Conservation (phyloP, 2,888 invertebrate species). For the Crematogaster levior region DNA sequence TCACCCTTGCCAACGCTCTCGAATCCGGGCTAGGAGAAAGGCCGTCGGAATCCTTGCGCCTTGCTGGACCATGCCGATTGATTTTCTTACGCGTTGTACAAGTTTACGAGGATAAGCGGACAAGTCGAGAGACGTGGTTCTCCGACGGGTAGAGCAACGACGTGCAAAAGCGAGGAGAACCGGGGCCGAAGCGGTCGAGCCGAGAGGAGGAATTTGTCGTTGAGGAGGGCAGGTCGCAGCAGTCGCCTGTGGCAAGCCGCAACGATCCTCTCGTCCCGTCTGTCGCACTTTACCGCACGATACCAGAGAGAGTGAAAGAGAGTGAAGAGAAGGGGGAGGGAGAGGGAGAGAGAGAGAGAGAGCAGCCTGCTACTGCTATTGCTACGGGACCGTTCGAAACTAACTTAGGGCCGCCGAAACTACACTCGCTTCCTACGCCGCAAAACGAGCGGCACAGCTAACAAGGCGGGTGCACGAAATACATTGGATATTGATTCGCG, state of each 20-base stretch:
- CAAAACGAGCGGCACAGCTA: constrained; percentile 74
- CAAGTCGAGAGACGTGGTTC: constrained; percentile 50
- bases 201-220: constrained; percentile 75
- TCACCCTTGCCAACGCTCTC: constrained; percentile 51
- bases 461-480: constrained; percentile 64
- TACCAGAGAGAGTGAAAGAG: constrained; percentile 53
- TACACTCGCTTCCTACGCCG: constrained; percentile 68
- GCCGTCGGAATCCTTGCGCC: constrained; percentile 55
- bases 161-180: constrained; percentile 51
- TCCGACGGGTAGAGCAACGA: constrained; percentile 60
- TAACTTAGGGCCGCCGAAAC: constrained; percentile 69
- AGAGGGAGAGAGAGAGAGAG: constrained; percentile 47
- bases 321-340: constrained; percentile 25
- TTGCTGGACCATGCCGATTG: constrained; percentile 80
- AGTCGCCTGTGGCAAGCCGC: constrained; percentile 83
- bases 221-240: constrained; percentile 80
- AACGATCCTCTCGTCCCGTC: constrained; percentile 79
- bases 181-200: constrained; percentile 54
- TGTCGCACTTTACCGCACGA: constrained; percentile 68
- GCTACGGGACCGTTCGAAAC: constrained; percentile 70
- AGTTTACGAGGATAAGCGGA: constrained; percentile 69
- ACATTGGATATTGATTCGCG: constrained; percentile 65
- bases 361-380: constrained; percentile 53
- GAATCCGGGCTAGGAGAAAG: constrained; percentile 40
- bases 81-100: constrained; percentile 79